Percentiles rank a stretch among this genome's conserved stretches.
Evolutionary conservation across 2,888 invertebrate genomes (phyloP).

Genomic region (Schizotus pectinicornis): DNA sequence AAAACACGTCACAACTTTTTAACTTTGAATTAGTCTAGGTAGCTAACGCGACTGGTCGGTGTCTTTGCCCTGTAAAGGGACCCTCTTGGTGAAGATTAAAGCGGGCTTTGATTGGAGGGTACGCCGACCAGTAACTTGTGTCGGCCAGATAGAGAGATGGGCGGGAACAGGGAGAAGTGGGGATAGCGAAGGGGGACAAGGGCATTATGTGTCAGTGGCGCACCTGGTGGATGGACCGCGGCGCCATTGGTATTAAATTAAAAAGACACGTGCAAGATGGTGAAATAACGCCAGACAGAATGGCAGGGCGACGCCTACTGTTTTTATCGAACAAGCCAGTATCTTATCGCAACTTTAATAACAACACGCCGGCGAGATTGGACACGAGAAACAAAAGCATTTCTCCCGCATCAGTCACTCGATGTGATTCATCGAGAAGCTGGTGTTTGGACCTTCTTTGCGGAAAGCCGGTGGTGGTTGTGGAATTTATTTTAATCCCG

Average conservation of each 20-base stretch:
- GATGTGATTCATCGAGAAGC: too few species aligned
- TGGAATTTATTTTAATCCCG: too few species aligned
- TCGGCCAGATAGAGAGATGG: slow-evolving; percentile 24
- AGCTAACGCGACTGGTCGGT: slow-evolving; percentile 40
- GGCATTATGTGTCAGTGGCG: slow-evolving; percentile 36
- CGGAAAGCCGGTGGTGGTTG: too few species aligned
- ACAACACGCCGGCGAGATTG: background rate
- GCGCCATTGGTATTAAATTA: slow-evolving; percentile 20
- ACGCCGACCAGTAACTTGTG: slow-evolving; percentile 40
- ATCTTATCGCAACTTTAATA: too few species aligned
- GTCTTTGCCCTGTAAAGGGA: slow-evolving; percentile 47
- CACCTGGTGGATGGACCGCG: slow-evolving; percentile 25
- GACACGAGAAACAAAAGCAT: background rate
- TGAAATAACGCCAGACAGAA: background rate
- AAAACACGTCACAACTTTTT: slow-evolving; percentile 33
- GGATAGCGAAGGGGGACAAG: slow-evolving; percentile 32
- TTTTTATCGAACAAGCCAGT: too few species aligned
- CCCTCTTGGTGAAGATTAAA: slow-evolving; percentile 41
- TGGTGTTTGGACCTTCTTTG: too few species aligned
- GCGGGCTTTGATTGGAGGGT: slow-evolving; percentile 42
- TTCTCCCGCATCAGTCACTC: too few species aligned
- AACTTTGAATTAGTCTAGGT: slow-evolving; percentile 30
- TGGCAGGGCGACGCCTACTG: too few species aligned
- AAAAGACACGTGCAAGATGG: slow-evolving; percentile 26
- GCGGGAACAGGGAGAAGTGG: slow-evolving; percentile 31